A percentile compares a stretch with the other conserved stretches of the same genome.
These are phyloP conservation scores for Eristalinus aeneus DNA, from an alignment of 2,888 invertebrate genomes.

Conservation along the genomic window DNA sequence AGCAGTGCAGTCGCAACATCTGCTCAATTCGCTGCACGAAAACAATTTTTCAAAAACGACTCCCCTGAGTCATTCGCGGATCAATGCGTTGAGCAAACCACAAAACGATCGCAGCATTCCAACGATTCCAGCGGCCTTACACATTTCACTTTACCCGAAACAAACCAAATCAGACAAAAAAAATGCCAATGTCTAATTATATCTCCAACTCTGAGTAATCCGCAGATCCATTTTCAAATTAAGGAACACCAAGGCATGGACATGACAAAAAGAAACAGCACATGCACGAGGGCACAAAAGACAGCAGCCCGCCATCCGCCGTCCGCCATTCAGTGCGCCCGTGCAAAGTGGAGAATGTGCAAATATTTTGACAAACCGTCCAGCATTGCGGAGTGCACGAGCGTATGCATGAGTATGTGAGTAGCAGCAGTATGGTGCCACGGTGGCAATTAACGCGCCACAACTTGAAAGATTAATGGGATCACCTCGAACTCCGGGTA, in stretches of 20 bases:
- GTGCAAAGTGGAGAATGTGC: conserved; percentile 62
- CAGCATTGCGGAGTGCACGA: conserved; percentile 15
- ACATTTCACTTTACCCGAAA: not conserved
- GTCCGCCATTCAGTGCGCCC: not conserved
- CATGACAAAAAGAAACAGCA: not conserved
- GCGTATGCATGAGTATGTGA: conserved; percentile 20
- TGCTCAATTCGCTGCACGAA: not conserved
- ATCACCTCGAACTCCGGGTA: conserved; percentile 70
- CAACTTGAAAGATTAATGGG: conserved; percentile 71
- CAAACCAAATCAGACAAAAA: not conserved
- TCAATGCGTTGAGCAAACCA: not conserved
- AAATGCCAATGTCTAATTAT: conserved; percentile 65
- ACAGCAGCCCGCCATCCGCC: not conserved
- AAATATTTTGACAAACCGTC: conserved; percentile 69
- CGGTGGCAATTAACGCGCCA: conserved; percentile 71
- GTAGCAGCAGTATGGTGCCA: conserved; percentile 59
- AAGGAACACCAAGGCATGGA: conserved; percentile 39
- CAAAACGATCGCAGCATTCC: not conserved
- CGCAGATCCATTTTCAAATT: conserved; percentile 66
- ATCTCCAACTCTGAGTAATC: conserved; percentile 64
- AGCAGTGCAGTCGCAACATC: not conserved
- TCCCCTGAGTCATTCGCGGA: not conserved
- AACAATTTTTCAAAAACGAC: not conserved
- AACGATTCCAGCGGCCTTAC: not conserved
- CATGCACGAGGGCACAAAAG: conserved; percentile 2